Percentiles rank a stretch among this genome's conserved stretches.
These are phyloP conservation scores for Hybognathus amarus DNA, from an alignment of 2,797 vertebrate species.

Conservation along the genomic window DNA sequence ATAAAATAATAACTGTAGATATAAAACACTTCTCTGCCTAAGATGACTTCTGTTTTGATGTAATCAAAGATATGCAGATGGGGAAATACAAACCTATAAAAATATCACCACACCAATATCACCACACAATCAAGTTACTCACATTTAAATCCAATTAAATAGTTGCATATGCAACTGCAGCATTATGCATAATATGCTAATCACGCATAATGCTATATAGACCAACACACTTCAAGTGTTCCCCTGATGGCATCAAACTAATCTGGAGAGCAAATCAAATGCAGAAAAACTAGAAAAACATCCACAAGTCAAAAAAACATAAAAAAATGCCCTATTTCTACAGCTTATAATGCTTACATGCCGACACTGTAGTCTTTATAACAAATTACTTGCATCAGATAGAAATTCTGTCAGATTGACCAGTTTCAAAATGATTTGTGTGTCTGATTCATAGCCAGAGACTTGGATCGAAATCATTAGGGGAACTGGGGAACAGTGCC, in stretches of 20 bases:
- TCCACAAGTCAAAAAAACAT: background rate
- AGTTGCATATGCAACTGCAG: background rate
- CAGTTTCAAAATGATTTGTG: conserved; percentile 50
- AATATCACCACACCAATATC: background rate
- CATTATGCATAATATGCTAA: background rate
- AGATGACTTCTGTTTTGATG: background rate
- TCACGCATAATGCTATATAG: background rate
- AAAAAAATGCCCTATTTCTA: background rate
- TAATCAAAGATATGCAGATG: background rate
- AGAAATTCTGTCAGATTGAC: conserved; percentile 41
- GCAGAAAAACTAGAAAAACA: conserved; percentile 12
- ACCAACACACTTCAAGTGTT: background rate
- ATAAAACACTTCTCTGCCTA: background rate
- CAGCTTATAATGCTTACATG: conserved; percentile 1
- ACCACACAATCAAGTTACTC: background rate
- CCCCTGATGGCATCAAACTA: conserved; percentile 4
- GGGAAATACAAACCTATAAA: background rate
- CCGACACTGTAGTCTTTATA: conserved; percentile 21
- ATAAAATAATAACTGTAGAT: background rate
- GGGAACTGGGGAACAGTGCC: conserved; percentile 48
- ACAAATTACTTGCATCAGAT: conserved; percentile 47
- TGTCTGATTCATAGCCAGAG: conserved; percentile 46
- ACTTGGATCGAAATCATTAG: conserved; percentile 54
- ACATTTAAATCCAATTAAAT: background rate
- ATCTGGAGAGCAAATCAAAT: conserved; percentile 8